Conservation (phyloP, 2,797 vertebrate genomes). For the Stomatorhinus walkeri region DNA sequence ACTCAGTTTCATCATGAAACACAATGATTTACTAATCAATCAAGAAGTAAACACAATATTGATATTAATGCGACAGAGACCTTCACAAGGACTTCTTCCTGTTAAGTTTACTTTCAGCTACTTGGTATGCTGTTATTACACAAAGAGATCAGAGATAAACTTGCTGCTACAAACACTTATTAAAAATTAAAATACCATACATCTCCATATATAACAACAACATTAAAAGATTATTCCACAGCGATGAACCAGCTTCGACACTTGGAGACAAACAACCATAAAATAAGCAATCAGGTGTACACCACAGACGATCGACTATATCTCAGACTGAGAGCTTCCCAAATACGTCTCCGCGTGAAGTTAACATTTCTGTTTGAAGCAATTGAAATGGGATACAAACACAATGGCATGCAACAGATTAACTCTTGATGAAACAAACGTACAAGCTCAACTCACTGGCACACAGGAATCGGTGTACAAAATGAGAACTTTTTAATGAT, state of each 20-base stretch:
- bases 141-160: neutral
- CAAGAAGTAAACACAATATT: neutral
- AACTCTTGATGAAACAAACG: neutral
- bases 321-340: constrained; percentile 7
- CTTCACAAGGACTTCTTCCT: neutral
- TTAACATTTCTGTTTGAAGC: neutral
- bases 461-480: neutral
- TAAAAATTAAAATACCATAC: neutral
- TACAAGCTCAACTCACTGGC: neutral
- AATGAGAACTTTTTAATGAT: neutral
- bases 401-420: neutral
- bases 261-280: neutral
- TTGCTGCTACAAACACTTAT: neutral
- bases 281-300: neutral
- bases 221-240: neutral
- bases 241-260: neutral
- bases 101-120: neutral
- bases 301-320: neutral
- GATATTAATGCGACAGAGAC: neutral
- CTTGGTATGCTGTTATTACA: neutral
- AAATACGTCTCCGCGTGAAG: neutral
- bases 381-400: neutral
- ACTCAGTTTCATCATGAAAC: neutral
- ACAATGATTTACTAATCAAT: neutral
- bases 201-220: neutral